Evolutionary conservation across 2,113 vertebrate genomes (phyloP), one percentile per base, ranked within the genome.

Genomic region (Lagenorhynchus albirostris): DNA sequence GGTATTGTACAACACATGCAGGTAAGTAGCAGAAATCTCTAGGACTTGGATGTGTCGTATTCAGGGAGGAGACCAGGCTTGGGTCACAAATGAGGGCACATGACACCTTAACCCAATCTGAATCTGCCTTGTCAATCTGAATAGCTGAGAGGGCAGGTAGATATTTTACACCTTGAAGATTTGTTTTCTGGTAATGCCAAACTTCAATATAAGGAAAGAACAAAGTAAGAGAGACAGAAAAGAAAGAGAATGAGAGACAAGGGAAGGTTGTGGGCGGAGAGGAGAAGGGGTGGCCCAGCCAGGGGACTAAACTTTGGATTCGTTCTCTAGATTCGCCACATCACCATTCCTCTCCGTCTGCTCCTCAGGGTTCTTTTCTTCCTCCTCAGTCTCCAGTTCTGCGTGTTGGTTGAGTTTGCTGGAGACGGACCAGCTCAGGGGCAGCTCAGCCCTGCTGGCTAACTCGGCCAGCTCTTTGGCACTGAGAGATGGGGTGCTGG

Each of bases 361-460:
- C 96, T 99, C 99, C 87, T 98, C 99, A 5, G 97, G 98, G 65
- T 96, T 99, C 95, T 99, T 99, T n/a, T 99, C 99, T 79, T 99
- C 99, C 81, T 99, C 99, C 67, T 99, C 99, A 0, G 99, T 98
- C 97, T 99, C 99, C 84, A 99, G 98, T 97, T 99, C 98, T 2
- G 99, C 99, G 41, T 99, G 99, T 89, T 99, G 99, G 98, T 99
- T 99, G 97, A 99, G 99, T 98, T 99, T 99, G 98, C 99, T 99
- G 98, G 99, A 99, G 97, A 99, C 99, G 0, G 99, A 99, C 99
- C 99, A 99, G 4, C 99, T 99, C 41, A 99, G 98, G 86, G 99
- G 99, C 98, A 99, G 98, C 95, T 99, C 99, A 4, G 98, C 97
- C 89, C 99, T 98, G 97, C 96, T 99, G 83, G 98, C 98, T 98